Conservation (phyloP, 2,113 vertebrate genomes). For the Benitochromis conjunctus region DNA sequence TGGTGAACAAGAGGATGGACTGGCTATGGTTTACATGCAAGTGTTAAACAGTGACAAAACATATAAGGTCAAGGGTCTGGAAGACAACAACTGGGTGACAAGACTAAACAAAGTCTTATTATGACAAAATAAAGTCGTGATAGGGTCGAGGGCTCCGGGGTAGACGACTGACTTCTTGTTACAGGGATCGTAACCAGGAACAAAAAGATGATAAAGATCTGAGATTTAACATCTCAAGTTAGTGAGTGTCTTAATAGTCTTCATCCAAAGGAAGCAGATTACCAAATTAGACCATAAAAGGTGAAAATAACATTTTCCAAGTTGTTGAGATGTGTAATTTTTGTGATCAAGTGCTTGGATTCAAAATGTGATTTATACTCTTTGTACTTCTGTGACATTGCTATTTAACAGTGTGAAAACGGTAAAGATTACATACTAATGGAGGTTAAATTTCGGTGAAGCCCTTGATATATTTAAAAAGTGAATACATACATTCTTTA, state of each 20-base stretch:
- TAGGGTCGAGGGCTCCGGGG: not conserved
- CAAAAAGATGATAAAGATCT: not conserved
- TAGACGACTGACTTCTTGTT: not conserved
- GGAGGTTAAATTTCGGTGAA: not conserved
- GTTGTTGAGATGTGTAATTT: not conserved
- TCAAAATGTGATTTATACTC: not conserved
- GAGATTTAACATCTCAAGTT: not conserved
- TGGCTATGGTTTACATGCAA: not conserved
- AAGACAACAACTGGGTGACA: not conserved
- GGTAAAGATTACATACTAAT: not conserved
- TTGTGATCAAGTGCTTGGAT: not conserved
- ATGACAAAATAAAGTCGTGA: not conserved
- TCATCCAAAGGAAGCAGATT: not conserved
- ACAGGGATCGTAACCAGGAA: rapidly evolving
- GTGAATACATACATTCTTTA: not conserved
- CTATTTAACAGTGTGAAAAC: not conserved
- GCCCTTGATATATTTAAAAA: not conserved
- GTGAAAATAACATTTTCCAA: not conserved
- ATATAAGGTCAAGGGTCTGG: not conserved
- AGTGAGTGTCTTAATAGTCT: not conserved
- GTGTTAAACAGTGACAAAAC: not conserved
- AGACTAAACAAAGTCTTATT: not conserved
- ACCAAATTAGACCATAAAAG: not conserved
- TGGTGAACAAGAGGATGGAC: not conserved
- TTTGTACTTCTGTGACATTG: not conserved